These are phyloP conservation scores for Nothoprocta perdicaria DNA, from an alignment of 2,113 vertebrate genomes.

Conservation along the genomic window DNA sequence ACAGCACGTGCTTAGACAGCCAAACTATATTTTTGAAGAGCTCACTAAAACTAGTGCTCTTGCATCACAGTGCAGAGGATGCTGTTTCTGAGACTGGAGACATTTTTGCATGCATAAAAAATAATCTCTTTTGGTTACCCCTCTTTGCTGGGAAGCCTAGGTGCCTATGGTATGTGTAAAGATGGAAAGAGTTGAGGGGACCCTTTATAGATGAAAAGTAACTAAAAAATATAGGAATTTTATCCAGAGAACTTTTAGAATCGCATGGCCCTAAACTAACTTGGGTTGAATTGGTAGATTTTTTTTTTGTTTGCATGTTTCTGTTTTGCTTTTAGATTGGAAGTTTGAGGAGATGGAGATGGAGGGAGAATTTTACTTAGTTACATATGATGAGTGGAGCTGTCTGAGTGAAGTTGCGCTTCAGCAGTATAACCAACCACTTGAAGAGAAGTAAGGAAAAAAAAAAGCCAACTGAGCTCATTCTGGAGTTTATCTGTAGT, in stretches of 20 bases:
- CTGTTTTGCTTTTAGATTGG: background rate
- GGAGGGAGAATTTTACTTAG: background rate
- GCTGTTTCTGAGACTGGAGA: background rate
- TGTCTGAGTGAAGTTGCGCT: background rate
- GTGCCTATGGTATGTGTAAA: background rate
- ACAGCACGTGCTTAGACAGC: background rate
- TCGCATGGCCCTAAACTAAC: background rate
- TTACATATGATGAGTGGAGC: background rate
- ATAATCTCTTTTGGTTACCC: background rate
- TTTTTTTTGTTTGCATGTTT: background rate
- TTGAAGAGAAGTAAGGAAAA: background rate
- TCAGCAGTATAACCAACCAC: background rate
- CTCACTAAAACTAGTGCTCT: background rate
- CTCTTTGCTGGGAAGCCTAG: background rate
- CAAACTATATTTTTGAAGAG: background rate
- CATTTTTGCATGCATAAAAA: slow-evolving; percentile 17
- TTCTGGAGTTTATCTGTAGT: background rate
- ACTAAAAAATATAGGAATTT: background rate
- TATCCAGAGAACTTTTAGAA: slow-evolving; percentile 1
- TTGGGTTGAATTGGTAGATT: background rate
- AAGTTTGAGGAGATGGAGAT: background rate
- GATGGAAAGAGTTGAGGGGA: background rate
- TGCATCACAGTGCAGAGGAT: background rate
- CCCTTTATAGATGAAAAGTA: background rate
- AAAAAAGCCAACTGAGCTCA: background rate